Evolutionary conservation across 2,888 invertebrate genomes (phyloP).

Genomic region (Periphyllus acericola): DNA sequence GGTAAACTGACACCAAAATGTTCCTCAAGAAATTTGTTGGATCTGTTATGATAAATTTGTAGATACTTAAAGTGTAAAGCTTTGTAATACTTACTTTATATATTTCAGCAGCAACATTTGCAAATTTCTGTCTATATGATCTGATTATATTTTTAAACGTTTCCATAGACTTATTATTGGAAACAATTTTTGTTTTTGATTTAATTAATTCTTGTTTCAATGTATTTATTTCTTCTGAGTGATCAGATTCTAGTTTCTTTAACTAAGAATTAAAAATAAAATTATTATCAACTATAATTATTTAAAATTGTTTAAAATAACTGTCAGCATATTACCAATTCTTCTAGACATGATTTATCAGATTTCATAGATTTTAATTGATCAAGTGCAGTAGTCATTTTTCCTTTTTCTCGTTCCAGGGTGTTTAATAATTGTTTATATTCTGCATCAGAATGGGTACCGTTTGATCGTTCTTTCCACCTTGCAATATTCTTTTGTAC

Average conservation of each 20-base stretch:
- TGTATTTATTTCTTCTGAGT: slow-evolving; percentile 58
- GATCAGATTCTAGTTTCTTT: slow-evolving; percentile 48
- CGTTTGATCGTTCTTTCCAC: slow-evolving; percentile 58
- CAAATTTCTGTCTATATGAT: slow-evolving; percentile 32
- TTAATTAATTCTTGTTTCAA: slow-evolving; percentile 50
- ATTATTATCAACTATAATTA: not conserved
- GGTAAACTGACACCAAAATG: no score
- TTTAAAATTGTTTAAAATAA: not conserved
- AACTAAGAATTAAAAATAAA: slow-evolving; percentile 26
- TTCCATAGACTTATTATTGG: slow-evolving; percentile 42
- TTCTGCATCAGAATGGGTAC: slow-evolving; percentile 49
- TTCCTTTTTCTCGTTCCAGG: slow-evolving; percentile 49
- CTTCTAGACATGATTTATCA: slow-evolving; percentile 55
- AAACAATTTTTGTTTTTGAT: slow-evolving; percentile 39
- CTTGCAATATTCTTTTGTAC: slow-evolving; percentile 37
- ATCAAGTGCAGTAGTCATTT: slow-evolving; percentile 55
- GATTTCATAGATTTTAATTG: slow-evolving; percentile 59
- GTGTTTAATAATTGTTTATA: slow-evolving; percentile 54
- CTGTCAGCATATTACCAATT: slow-evolving; percentile 36
- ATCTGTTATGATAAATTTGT: no score
- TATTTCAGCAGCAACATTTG: slow-evolving; percentile 51
- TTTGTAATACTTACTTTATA: slow-evolving; percentile 36
- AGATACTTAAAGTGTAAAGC: not conserved
- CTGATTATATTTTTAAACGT: slow-evolving; percentile 55
- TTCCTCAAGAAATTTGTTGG: no score